These are phyloP conservation scores for Zaprionus ghesquierei DNA, from an alignment of 1,140 invertebrate genomes.

Conservation along the genomic window DNA sequence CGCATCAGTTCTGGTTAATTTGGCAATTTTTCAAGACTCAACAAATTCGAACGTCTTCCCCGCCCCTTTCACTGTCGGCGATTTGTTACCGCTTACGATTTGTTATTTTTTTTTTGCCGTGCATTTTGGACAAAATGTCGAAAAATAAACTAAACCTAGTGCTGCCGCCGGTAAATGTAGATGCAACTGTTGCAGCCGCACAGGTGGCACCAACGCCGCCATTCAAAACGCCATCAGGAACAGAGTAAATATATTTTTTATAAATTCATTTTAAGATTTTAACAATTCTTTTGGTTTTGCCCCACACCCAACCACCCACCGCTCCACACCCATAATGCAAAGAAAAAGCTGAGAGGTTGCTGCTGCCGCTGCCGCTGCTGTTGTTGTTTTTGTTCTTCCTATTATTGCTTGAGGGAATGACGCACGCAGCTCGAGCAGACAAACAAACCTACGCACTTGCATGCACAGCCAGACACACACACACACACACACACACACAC, in stretches of 20 bases:
- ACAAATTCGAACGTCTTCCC: constrained; percentile 18
- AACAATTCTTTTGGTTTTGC: constrained; percentile 24
- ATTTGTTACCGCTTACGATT: constrained; percentile 19
- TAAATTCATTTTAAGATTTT: constrained; percentile 6
- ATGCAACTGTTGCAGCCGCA: constrained; percentile 86
- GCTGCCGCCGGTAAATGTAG: constrained; percentile 93
- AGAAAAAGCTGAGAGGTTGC: constrained; percentile 12
- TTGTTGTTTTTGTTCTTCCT: neutral
- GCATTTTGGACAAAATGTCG: constrained; percentile 86
- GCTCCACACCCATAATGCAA: constrained; percentile 10
- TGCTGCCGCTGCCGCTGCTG: neutral
- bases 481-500: neutral
- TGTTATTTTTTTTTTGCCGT: constrained; percentile 13
- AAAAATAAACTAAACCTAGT: constrained; percentile 97
- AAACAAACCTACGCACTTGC: constrained; percentile 3
- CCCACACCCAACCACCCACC: neutral
- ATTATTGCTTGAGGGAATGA: constrained; percentile 20
- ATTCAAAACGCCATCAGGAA: constrained; percentile 85
- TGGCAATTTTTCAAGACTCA: neutral
- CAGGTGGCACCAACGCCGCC: constrained; percentile 88
- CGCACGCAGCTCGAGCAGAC: constrained; percentile 17
- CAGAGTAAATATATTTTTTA: constrained; percentile 85
- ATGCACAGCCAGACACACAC: neutral
- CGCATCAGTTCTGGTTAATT: neutral
- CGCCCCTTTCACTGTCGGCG: constrained; percentile 13